Percentiles rank a stretch among this genome's conserved stretches.
Conservation (phyloP, 2,797 vertebrate genomes). For the Anomalospiza imberbis region DNA sequence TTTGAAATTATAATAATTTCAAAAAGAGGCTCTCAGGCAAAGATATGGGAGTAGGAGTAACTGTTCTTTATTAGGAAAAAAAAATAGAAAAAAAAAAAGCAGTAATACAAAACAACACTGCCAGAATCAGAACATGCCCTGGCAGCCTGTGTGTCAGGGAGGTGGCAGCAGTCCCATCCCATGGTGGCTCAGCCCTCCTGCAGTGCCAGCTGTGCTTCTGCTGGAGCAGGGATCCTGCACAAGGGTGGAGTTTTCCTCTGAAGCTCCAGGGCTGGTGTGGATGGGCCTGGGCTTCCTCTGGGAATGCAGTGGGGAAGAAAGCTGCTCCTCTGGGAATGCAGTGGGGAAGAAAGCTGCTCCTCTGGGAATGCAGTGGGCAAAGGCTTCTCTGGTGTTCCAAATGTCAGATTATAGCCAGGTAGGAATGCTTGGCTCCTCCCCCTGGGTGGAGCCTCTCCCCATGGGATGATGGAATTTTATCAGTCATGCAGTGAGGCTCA, state of each 20-base stretch:
- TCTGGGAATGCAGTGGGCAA: neutral
- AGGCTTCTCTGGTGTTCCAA: neutral
- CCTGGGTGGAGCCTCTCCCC: neutral
- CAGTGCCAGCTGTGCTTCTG: neutral
- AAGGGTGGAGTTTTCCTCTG: neutral
- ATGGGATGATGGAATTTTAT: neutral
- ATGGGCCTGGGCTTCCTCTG: neutral
- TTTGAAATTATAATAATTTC: neutral
- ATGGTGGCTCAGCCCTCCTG: neutral
- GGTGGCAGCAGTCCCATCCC: neutral
- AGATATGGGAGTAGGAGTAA: neutral
- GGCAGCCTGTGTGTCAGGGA: neutral
- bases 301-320: neutral
- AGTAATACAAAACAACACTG: neutral
- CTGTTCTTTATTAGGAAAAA: neutral
- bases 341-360: neutral
- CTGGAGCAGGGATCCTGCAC: neutral
- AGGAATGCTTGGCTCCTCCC: neutral
- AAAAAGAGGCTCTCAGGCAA: neutral
- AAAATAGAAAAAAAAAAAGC: neutral
- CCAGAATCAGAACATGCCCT: accelerated
- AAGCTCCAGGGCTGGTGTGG: neutral
- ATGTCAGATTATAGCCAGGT: neutral
- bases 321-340: neutral
- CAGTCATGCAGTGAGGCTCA: neutral